phyloP scores from a whole-genome alignment of 2,113 vertebrate genomes.

The Sander vitreus region DNA sequence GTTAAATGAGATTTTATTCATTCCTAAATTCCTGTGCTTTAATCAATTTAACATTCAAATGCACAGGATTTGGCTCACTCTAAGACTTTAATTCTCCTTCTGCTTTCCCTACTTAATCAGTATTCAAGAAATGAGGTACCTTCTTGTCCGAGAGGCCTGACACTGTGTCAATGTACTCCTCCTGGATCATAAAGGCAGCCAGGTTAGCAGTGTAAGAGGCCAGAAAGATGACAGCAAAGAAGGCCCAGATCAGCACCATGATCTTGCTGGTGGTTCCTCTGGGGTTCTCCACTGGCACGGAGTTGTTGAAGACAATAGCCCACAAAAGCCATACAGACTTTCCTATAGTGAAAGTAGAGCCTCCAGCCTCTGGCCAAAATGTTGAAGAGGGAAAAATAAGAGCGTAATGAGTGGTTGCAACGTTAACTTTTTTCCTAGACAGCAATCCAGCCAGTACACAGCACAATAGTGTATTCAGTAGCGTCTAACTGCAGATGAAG shows the following conservation, averaged over 20 bases:
- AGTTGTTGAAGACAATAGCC: conserved; percentile 97
- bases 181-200: conserved; percentile 97
- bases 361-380: conserved; percentile 83
- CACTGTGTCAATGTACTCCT: conserved; percentile 95
- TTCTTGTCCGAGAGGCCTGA: conserved; percentile 96
- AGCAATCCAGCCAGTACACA: neutral
- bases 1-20: conserved; percentile 68
- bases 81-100: conserved; percentile 67
- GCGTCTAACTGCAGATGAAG: conserved; percentile 26
- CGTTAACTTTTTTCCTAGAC: conserved; percentile 20
- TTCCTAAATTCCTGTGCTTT: conserved; percentile 66
- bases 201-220: conserved; percentile 97
- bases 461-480: conserved; percentile 31
- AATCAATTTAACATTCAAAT: conserved; percentile 73
- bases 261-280: conserved; percentile 97
- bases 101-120: conserved; percentile 57
- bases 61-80: conserved; percentile 60
- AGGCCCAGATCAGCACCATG: conserved; percentile 97
- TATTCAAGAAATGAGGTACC: conserved; percentile 77
- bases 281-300: conserved; percentile 96
- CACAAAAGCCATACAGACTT: conserved; percentile 93
- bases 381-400: neutral
- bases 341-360: conserved; percentile 94
- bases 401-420: conserved; percentile 25
- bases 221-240: conserved; percentile 97